Base-by-base conservation (phyloP, 1,140 invertebrate species). In the Drosophila fuyamai region DNA sequence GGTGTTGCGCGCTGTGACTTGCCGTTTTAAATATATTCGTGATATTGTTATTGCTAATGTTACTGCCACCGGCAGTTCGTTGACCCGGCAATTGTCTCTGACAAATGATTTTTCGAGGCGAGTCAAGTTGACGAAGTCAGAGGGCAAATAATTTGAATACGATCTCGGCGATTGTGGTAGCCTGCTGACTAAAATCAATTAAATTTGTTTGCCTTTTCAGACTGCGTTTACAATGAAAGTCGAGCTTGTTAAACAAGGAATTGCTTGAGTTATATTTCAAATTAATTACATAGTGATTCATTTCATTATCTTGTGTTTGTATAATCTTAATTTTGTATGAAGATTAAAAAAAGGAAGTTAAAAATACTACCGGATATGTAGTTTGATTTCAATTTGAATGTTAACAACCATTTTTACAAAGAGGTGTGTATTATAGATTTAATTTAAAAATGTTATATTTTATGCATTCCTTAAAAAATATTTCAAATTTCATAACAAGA, bases 61-160 rank as follows among this genome's bases (percentile, higher is more conserved):
- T 57, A 65, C 29, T 50, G 48, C 56, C 35, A 47, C 35, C 27
- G 53, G 47, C n/a, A 44, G 72, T 76, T 76, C 72, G 44, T 76
- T 76, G 73, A 76, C 73, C 73, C n/a, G 72, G 43, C 72, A 76
- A 76, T 76, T 76, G 73, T 58, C 53, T 48, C 54, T 53, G 73
- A 47, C 72, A 76, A 76, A 76, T 76, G 61, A 58, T 76, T 47
- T 76, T 76, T 57, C 35, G 61, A 66, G 38, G 8, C 60, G 61
- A 63, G 65, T 54, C 65, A 71, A 58, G 71, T 51, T 76, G 73
- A 65, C 73, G 73, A 32, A 76, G 73, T 76, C 73, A 76, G 61
- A 76, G 73, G 73, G 61, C 59, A 75, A 75, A 53, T 62, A 63
- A 75, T 75, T 75, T 75, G 71, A 75, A 75, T 75, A 44, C 46